Evolutionary conservation across 2,797 vertebrate species (phyloP).

Genomic region (Glossophaga mutica): DNA sequence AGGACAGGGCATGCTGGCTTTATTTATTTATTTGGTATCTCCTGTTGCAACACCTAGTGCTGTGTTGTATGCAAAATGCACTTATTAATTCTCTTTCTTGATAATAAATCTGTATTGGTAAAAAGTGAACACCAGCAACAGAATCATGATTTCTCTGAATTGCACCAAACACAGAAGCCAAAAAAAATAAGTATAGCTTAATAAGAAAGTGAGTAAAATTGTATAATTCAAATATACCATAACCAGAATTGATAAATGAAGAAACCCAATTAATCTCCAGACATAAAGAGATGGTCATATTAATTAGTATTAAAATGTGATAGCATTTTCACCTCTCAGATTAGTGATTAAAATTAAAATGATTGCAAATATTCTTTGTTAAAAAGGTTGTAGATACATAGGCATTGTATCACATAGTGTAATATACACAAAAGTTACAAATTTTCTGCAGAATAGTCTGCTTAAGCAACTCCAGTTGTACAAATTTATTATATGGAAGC

Average conservation of each 20-base stretch:
- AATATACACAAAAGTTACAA: neutral
- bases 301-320: neutral
- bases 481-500: neutral
- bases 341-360: neutral
- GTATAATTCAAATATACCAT: neutral
- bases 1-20: fast-evolving
- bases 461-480: neutral
- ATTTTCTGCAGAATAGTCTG: neutral
- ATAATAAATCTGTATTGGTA: neutral
- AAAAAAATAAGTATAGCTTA: neutral
- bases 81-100: neutral
- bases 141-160: neutral
- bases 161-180: neutral
- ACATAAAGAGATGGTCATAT: neutral
- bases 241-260: neutral
- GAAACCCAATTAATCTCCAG: neutral
- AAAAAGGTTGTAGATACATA: neutral
- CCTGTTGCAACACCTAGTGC: neutral
- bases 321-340: neutral
- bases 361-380: neutral
- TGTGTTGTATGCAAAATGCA: neutral
- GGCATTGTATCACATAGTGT: neutral
- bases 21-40: neutral
- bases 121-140: neutral
- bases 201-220: neutral